Conservation (phyloP, 1,140 invertebrate genomes). For the Sitobion miscanthi region DNA sequence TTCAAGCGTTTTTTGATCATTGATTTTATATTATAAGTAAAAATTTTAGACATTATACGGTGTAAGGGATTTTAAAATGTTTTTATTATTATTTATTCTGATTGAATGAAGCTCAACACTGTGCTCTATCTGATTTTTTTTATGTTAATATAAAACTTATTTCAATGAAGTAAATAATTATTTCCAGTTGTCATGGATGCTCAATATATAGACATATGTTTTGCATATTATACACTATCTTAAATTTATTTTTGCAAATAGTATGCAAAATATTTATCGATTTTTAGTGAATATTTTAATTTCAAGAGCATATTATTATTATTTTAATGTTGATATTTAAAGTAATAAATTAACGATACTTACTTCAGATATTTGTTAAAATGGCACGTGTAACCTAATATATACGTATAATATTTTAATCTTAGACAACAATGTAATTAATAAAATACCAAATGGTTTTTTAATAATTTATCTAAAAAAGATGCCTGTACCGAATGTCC, state of each 20-base stretch:
- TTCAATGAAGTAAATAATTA: background rate
- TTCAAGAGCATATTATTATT: background rate
- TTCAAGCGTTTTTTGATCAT: background rate
- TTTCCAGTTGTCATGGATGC: background rate
- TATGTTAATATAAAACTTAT: background rate
- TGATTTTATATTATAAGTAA: background rate
- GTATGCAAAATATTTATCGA: background rate
- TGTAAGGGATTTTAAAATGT: background rate
- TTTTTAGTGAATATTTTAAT: background rate
- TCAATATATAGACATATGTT: background rate
- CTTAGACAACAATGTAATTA: background rate
- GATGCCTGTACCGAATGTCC: background rate
- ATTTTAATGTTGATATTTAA: background rate
- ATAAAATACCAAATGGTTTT: background rate
- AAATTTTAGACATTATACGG: background rate
- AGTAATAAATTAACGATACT: background rate
- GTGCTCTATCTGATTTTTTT: no score
- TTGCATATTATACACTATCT: background rate
- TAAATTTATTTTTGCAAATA: background rate
- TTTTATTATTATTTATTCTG: no score
- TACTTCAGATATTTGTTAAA: no score
- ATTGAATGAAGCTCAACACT: no score
- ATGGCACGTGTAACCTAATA: no score
- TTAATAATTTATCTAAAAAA: background rate
- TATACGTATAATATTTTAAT: background rate